A percentile compares a stretch with the other conserved stretches of the same genome.
Evolutionary conservation across 1,140 invertebrate species (phyloP).

Genomic region (Calliopsis andreniformis): DNA sequence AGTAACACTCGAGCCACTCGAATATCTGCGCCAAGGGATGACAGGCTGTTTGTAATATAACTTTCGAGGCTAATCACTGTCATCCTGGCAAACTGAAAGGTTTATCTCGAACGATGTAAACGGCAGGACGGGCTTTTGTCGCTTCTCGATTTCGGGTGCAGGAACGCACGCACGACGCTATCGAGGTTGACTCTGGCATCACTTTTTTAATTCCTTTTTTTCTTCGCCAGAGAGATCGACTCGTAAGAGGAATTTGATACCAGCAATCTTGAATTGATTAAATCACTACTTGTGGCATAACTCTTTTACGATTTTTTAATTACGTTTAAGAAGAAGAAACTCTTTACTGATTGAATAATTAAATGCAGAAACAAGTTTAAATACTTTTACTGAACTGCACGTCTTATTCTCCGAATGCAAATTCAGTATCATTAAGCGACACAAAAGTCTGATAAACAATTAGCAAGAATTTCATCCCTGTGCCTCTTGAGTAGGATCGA

Average conservation of each 20-base stretch:
- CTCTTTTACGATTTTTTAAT: too few relatives aligned
- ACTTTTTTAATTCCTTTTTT: neutral
- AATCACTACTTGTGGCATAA: too few relatives aligned
- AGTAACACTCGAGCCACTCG: conserved; percentile 36
- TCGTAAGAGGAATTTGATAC: neutral
- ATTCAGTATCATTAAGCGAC: too few relatives aligned
- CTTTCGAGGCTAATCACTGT: conserved; percentile 63
- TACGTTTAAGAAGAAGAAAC: too few relatives aligned
- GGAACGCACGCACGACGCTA: neutral
- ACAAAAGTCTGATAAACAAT: too few relatives aligned
- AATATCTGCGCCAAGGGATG: conserved; percentile 40
- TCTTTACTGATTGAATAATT: too few relatives aligned
- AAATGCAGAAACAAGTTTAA: too few relatives aligned
- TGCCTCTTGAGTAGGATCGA: neutral
- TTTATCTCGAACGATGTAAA: conserved; percentile 60
- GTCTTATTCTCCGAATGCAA: too few relatives aligned
- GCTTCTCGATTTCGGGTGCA: neutral
- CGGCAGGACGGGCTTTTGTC: conserved; percentile 5
- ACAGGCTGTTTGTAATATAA: conserved; percentile 63
- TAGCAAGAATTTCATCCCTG: neutral
- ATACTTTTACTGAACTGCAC: too few relatives aligned
- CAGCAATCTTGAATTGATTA: too few relatives aligned
- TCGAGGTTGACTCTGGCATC: neutral
- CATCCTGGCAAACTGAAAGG: conserved; percentile 55
- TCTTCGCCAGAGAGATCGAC: neutral